Conservation (phyloP, 2,113 vertebrate genomes). For the Dicerorhinus sumatrensis region DNA sequence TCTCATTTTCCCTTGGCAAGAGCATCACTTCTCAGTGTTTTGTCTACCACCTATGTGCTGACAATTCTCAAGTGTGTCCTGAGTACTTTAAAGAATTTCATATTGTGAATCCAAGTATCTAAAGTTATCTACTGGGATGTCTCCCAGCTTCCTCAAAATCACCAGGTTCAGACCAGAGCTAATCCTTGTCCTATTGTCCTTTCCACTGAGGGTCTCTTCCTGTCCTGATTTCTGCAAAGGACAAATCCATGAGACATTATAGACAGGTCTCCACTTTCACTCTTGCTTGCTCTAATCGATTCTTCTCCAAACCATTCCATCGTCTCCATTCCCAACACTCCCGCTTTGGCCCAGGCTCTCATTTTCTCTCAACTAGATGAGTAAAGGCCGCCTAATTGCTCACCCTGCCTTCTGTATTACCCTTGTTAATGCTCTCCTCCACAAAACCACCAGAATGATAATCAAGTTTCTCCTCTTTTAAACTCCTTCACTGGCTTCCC, state of each 20-base stretch:
- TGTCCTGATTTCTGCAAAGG: not conserved
- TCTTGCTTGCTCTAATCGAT: fast-evolving
- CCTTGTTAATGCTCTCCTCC: fast-evolving
- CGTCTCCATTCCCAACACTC: fast-evolving
- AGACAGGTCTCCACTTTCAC: fast-evolving
- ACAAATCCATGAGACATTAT: not conserved
- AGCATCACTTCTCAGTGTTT: not conserved
- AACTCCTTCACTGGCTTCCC: not conserved
- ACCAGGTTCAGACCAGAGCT: fast-evolving
- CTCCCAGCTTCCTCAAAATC: not conserved
- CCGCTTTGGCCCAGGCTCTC: fast-evolving
- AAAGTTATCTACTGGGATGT: not conserved
- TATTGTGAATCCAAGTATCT: not conserved
- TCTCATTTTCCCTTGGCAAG: not conserved
- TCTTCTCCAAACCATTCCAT: fast-evolving
- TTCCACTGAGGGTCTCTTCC: not conserved
- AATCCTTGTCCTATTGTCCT: fast-evolving
- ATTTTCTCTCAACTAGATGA: not conserved
- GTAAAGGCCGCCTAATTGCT: fast-evolving
- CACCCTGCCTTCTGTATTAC: too few species aligned
- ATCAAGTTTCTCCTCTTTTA: not conserved
- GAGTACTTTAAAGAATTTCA: not conserved
- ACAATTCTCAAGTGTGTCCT: not conserved
- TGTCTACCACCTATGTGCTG: fast-evolving
- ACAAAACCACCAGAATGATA: too few species aligned